Evolutionary conservation across 2,888 invertebrate species (phyloP).

Genomic region (Archaeoteleia sp.): DNA sequence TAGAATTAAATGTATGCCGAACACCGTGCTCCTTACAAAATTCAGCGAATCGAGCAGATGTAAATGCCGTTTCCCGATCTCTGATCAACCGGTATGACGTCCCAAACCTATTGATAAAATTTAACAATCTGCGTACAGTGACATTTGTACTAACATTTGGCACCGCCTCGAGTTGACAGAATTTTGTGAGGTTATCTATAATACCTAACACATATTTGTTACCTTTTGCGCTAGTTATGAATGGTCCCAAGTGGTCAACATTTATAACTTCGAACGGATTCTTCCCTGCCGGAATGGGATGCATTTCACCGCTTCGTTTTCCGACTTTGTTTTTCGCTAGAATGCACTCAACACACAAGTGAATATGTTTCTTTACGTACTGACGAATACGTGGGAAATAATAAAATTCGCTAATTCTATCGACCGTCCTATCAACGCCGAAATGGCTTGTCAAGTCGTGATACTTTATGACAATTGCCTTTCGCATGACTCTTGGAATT

Average conservation of each 20-base stretch:
- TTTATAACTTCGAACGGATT: slow-evolving; percentile 48
- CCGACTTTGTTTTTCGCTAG: slow-evolving; percentile 22
- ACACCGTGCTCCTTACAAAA: slow-evolving; percentile 35
- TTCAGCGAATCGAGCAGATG: slow-evolving; percentile 18
- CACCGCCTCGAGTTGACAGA: slow-evolving; percentile 34
- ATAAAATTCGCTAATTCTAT: neutral
- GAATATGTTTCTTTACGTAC: slow-evolving; percentile 18
- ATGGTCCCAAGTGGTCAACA: slow-evolving; percentile 50
- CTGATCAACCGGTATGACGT: slow-evolving; percentile 26
- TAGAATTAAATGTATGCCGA: slow-evolving; percentile 22
- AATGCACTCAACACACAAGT: slow-evolving; percentile 7
- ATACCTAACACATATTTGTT: slow-evolving; percentile 44
- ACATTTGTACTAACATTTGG: slow-evolving; percentile 9
- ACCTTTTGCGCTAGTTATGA: slow-evolving; percentile 11
- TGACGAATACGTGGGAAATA: slow-evolving; percentile 13
- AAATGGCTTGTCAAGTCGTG: slow-evolving; percentile 46
- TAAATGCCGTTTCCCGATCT: slow-evolving; percentile 43
- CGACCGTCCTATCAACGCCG: slow-evolving; percentile 12
- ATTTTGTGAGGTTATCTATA: slow-evolving; percentile 49
- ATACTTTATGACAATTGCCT: slow-evolving; percentile 23
- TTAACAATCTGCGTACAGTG: slow-evolving; percentile 8
- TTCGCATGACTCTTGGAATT: slow-evolving; percentile 24
- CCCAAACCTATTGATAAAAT: slow-evolving; percentile 32
- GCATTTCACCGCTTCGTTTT: slow-evolving; percentile 12
- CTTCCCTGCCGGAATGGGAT: slow-evolving; percentile 40